A percentile compares a stretch with the other conserved stretches of the same genome.
Conservation (phyloP, 2,888 invertebrate genomes). For the Diachrysia chrysitis region DNA sequence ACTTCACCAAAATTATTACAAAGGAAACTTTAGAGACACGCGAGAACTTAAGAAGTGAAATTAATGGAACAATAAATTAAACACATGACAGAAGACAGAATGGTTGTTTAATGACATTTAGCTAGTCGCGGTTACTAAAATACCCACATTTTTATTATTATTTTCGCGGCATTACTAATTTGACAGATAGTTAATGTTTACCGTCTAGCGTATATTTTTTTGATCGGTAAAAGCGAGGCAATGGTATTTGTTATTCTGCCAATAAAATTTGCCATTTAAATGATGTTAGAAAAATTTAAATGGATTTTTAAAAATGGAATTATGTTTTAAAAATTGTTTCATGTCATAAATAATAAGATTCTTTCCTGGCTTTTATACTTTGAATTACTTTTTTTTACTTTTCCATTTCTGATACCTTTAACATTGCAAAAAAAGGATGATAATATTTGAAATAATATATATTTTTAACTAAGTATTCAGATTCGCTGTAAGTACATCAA, state of each 20-base stretch:
- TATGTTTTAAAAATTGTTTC: too few species aligned
- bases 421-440: too few species aligned
- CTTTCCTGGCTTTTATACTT: too few species aligned
- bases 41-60: conserved; percentile 38
- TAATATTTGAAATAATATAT: too few species aligned
- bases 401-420: too few species aligned
- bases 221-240: not conserved
- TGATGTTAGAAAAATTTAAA: not conserved
- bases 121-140: conserved; percentile 18
- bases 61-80: conserved; percentile 37
- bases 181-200: conserved; percentile 38
- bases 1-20: conserved; percentile 54
- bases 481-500: too few species aligned
- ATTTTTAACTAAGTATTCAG: too few species aligned
- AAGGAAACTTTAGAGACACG: conserved; percentile 53
- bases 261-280: not conserved
- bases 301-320: not conserved
- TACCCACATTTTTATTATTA: conserved; percentile 41
- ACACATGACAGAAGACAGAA: conserved; percentile 56
- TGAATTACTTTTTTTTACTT: too few species aligned
- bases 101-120: conserved; percentile 16
- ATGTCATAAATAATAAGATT: too few species aligned
- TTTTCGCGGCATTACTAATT: conserved; percentile 11
- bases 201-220: conserved; percentile 10
- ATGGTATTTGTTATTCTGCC: conserved; percentile 10